Evolutionary conservation across 2,113 vertebrate species (phyloP).

Genomic region (Uria lomvia): DNA sequence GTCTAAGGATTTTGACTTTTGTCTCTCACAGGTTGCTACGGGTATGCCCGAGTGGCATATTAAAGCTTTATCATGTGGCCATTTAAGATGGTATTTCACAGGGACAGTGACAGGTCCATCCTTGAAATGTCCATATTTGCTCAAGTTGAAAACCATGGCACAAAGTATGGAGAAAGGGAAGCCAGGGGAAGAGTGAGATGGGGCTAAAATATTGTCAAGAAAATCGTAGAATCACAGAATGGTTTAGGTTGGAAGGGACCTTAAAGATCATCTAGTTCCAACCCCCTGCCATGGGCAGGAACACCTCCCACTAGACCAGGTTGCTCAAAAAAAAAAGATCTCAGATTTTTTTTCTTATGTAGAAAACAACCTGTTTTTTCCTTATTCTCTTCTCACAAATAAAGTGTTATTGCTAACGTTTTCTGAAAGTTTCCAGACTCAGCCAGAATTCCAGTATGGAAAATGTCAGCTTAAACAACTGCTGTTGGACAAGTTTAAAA

Average conservation of each 20-base stretch:
- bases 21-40: background rate
- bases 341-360: background rate
- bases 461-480: background rate
- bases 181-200: background rate
- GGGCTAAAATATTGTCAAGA: background rate
- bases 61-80: background rate
- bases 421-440: background rate
- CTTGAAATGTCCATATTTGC: background rate
- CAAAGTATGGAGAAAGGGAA: background rate
- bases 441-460: background rate
- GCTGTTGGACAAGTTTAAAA: background rate
- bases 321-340: background rate
- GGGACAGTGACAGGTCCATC: background rate
- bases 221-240: background rate
- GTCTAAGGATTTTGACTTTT: background rate
- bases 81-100: background rate
- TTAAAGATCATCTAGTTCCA: background rate
- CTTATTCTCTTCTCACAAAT: background rate
- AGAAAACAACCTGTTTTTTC: background rate
- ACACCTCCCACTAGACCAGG: background rate
- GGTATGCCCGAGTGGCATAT: background rate
- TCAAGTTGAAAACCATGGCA: background rate
- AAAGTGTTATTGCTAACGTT: background rate
- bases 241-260: background rate
- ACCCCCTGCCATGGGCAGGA: background rate